These are phyloP conservation scores for Trissolcus japonicus DNA, from an alignment of 2,888 invertebrate species.

Conservation along the genomic window DNA sequence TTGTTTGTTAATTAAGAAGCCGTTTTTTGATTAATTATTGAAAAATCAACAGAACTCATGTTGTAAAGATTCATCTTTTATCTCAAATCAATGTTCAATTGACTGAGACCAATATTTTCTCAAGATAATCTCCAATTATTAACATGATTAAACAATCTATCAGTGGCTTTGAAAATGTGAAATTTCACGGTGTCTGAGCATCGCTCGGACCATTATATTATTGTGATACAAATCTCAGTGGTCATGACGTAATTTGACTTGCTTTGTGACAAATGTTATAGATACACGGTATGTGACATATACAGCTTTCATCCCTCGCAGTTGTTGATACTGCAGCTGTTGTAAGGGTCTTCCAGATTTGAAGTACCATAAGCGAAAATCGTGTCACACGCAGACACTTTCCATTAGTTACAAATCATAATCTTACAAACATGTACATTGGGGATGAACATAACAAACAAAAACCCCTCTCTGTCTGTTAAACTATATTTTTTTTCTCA, in stretches of 20 bases:
- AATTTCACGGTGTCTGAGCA: slow-evolving; percentile 34
- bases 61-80: too few species aligned
- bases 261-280: slow-evolving; percentile 72
- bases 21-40: too few species aligned
- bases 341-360: slow-evolving; percentile 65
- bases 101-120: too few species aligned
- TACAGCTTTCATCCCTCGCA: slow-evolving; percentile 59
- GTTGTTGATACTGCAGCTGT: slow-evolving; percentile 67
- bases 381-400: slow-evolving; percentile 67
- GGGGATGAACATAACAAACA: too few species aligned
- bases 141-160: slow-evolving; percentile 24
- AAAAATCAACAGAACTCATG: too few species aligned
- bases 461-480: too few species aligned
- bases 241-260: slow-evolving; percentile 43
- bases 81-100: too few species aligned
- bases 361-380: slow-evolving; percentile 65
- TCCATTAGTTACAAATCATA: slow-evolving; percentile 69
- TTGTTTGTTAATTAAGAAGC: too few species aligned
- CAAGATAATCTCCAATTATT: slow-evolving; percentile 11
- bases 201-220: slow-evolving; percentile 21
- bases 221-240: slow-evolving; percentile 45
- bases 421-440: slow-evolving; percentile 1
- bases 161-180: slow-evolving; percentile 15
- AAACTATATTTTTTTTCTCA: too few species aligned
- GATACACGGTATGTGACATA: slow-evolving; percentile 73